phyloP scores from a whole-genome alignment of 2,113 vertebrate species.

The Hydrolagus affinis region DNA sequence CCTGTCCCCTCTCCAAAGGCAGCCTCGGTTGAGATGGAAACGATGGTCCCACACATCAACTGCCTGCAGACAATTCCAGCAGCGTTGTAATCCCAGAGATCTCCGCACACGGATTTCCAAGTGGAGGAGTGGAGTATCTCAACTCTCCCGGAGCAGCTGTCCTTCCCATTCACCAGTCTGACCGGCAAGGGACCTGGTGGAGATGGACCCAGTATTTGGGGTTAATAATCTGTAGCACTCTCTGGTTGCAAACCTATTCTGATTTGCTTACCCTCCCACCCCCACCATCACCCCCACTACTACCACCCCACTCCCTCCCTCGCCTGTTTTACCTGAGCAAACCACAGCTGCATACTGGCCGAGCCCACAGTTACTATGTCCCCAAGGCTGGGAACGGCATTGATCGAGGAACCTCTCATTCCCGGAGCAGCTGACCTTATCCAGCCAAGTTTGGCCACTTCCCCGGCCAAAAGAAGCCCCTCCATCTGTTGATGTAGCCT shows the following conservation, averaged over 20 bases:
- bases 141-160: constrained; percentile 6
- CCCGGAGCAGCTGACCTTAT: constrained; percentile 46
- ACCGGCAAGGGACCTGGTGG: too few species aligned
- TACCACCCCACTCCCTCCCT: too few species aligned
- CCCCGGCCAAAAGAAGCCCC: constrained; percentile 49
- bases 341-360: constrained; percentile 48
- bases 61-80: constrained; percentile 44
- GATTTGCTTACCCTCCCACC: too few species aligned
- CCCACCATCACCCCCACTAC: too few species aligned
- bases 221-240: too few species aligned
- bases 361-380: constrained; percentile 47
- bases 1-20: constrained; percentile 36
- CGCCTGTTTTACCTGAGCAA: constrained; percentile 38
- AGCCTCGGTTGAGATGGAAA: too few species aligned
- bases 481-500: constrained; percentile 43
- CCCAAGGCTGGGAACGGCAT: constrained; percentile 47
- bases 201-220: too few species aligned
- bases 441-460: constrained; percentile 54
- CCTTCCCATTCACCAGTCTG: too few species aligned
- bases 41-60: constrained; percentile 33
- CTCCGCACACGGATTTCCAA: constrained; percentile 44
- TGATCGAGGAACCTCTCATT: constrained; percentile 51
- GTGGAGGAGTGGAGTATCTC: constrained; percentile 38
- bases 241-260: too few species aligned
- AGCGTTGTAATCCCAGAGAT: constrained; percentile 40